Conservation (phyloP, 2,797 vertebrate species). For the Macropus fuliginosus region DNA sequence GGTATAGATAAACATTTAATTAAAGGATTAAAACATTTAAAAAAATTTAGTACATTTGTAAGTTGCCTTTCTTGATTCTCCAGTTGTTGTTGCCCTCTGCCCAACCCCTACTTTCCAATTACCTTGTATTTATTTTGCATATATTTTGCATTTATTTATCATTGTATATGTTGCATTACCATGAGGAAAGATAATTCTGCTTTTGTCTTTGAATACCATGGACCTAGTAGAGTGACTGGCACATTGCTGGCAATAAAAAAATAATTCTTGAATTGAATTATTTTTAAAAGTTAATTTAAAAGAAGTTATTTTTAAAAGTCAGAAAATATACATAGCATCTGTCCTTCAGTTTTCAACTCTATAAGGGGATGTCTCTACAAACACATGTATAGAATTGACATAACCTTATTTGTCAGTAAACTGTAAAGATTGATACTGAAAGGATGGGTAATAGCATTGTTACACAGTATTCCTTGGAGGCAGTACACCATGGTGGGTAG, state of each 20-base stretch:
- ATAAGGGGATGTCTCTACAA: neutral
- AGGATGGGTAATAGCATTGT: neutral
- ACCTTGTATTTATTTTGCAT: slow-evolving; percentile 18
- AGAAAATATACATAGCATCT: neutral
- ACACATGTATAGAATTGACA: neutral
- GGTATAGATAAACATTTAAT: slow-evolving; percentile 7
- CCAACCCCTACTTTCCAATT: neutral
- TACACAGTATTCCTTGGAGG: neutral
- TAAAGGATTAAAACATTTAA: slow-evolving; percentile 11
- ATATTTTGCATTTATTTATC: neutral
- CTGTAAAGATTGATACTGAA: neutral
- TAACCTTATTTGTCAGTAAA: neutral
- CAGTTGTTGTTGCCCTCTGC: neutral
- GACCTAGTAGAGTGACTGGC: neutral
- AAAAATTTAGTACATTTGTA: slow-evolving; percentile 8
- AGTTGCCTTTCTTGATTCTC: neutral
- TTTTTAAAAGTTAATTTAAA: neutral
- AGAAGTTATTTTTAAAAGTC: neutral
- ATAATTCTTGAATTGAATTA: neutral
- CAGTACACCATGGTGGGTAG: neutral
- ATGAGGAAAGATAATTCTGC: neutral
- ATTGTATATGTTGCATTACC: neutral
- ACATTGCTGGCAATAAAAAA: neutral
- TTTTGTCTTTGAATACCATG: neutral
- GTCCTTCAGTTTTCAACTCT: neutral